Evolutionary conservation across 2,888 invertebrate genomes (phyloP).

Genomic region (Macrosoma leucophasiata): DNA sequence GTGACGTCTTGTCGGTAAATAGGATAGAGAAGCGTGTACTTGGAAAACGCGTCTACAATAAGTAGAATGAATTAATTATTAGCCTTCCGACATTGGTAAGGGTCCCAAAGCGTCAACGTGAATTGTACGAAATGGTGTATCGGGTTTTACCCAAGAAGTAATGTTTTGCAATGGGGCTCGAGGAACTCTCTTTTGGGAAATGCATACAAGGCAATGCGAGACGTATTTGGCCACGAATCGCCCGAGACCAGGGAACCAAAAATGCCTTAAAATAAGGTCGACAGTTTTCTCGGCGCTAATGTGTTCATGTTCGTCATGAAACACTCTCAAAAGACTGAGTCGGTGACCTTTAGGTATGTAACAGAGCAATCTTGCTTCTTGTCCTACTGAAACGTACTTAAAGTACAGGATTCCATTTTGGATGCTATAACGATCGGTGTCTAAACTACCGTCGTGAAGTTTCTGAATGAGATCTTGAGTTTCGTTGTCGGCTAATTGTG

Average conservation of each 20-base stretch:
- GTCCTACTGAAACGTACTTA: conserved; percentile 12
- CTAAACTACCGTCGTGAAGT: too few relatives aligned
- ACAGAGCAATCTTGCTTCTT: conserved; percentile 18
- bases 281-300: conserved; percentile 6
- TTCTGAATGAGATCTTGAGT: conserved; percentile 14
- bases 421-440: neutral
- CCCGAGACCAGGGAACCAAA: conserved; percentile 4
- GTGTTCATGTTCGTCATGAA: conserved; percentile 20
- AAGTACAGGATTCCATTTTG: conserved; percentile 22
- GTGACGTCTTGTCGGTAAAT: conserved; percentile 22
- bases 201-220: conserved; percentile 6
- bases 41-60: conserved; percentile 23
- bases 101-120: conserved; percentile 13
- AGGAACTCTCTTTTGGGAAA: conserved; percentile 20
- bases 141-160: conserved; percentile 22
- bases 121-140: conserved; percentile 19
- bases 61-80: conserved; percentile 11
- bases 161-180: conserved; percentile 19
- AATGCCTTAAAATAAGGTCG: conserved; percentile 4
- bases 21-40: conserved; percentile 23
- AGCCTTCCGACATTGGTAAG: conserved; percentile 2
- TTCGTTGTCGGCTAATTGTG: conserved; percentile 19
- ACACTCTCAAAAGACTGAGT: conserved; percentile 26
- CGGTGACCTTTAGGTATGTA: conserved; percentile 28
- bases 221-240: conserved; percentile 5